Conservation (phyloP, 1,140 invertebrate genomes). For the Drosophila ficusphila region DNA sequence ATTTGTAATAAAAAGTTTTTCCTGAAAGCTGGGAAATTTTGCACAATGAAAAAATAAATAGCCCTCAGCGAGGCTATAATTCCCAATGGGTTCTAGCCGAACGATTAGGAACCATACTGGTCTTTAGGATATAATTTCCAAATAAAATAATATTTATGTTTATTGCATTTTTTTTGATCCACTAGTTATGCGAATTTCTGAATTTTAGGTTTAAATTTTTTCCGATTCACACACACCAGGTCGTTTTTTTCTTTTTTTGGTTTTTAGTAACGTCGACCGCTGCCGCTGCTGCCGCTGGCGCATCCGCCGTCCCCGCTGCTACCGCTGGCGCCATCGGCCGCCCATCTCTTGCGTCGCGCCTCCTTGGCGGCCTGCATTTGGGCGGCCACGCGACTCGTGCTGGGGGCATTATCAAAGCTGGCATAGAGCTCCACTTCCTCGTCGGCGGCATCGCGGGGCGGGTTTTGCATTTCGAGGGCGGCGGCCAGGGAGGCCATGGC, state of each 20-base stretch:
- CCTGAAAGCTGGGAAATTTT: too few species aligned
- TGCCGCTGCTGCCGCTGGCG: slow-evolving; percentile 60
- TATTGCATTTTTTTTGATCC: too few species aligned
- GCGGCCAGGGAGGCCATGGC: slow-evolving; percentile 73
- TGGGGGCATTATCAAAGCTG: slow-evolving; percentile 69
- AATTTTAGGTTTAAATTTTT: not conserved
- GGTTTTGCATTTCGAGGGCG: slow-evolving; percentile 62
- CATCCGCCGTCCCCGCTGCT: slow-evolving; percentile 68
- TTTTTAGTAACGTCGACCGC: slow-evolving; percentile 67
- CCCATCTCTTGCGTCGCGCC: slow-evolving; percentile 73
- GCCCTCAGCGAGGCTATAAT: not conserved
- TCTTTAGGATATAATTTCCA: too few species aligned
- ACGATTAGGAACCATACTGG: not conserved
- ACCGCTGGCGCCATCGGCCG: slow-evolving; percentile 74
- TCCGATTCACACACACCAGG: not conserved
- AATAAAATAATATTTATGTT: too few species aligned
- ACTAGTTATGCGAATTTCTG: not conserved
- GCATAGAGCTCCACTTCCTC: slow-evolving; percentile 80
- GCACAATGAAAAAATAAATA: not conserved
- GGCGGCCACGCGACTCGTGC: slow-evolving; percentile 76
- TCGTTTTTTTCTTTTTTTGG: too few species aligned
- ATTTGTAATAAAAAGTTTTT: too few species aligned
- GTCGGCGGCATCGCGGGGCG: slow-evolving; percentile 64
- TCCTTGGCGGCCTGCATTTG: slow-evolving; percentile 81
- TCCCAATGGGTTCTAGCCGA: not conserved